Conservation (phyloP, 2,113 vertebrate species). For the Myrmecobius fasciatus region DNA sequence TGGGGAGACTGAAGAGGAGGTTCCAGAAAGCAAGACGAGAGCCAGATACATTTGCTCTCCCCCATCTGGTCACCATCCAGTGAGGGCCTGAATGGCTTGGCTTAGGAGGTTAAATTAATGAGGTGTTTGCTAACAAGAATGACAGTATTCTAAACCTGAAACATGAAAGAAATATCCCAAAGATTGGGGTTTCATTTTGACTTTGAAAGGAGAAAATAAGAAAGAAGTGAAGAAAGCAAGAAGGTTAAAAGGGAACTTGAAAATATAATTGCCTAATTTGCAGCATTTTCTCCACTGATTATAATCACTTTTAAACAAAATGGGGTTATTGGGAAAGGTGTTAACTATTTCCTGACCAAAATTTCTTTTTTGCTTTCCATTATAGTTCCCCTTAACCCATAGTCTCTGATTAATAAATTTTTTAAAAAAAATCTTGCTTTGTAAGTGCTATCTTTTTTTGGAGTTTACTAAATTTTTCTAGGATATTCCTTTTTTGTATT, state of each 20-base stretch:
- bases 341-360: slow-evolving; percentile 74
- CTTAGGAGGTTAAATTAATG: slow-evolving; percentile 46
- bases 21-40: slow-evolving; percentile 11
- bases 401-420: slow-evolving; percentile 36
- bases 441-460: background rate
- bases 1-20: background rate
- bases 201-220: slow-evolving; percentile 79
- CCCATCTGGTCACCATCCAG: background rate
- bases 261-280: slow-evolving; percentile 83
- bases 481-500: slow-evolving; percentile 14
- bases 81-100: background rate
- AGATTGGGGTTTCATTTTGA: slow-evolving; percentile 68
- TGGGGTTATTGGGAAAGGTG: slow-evolving; percentile 52
- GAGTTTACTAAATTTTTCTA: background rate
- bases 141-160: slow-evolving; percentile 56
- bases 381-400: background rate
- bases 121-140: slow-evolving; percentile 67
- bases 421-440: slow-evolving; percentile 37
- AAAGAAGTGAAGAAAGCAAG: slow-evolving; percentile 73
- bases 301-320: slow-evolving; percentile 82
- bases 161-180: slow-evolving; percentile 62
- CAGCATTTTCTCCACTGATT: slow-evolving; percentile 80
- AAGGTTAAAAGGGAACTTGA: slow-evolving; percentile 74
- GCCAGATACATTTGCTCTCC: background rate
- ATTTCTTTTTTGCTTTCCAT: slow-evolving; percentile 33